Evolutionary conservation across 2,113 vertebrate species (phyloP), one percentile per base, ranked within the genome.

Genomic region (Prionailurus bengalensis): DNA sequence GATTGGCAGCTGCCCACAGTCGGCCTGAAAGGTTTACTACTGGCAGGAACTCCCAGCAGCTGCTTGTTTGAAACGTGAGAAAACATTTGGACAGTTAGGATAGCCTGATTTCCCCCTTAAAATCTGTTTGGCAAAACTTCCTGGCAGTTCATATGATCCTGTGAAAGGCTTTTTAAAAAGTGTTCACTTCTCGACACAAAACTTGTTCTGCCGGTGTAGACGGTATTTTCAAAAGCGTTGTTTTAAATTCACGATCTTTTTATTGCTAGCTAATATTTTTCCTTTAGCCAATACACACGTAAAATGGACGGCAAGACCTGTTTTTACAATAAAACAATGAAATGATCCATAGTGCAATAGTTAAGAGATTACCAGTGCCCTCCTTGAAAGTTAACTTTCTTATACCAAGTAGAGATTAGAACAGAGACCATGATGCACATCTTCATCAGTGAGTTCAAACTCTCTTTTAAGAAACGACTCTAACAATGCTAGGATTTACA

Each of bases 11-110:
- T 95, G 94, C 95, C 97, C 97, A 94, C 73, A 96, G 86, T 95
- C 95, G 94, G 97, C 84, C 97, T 97, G 81, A 96, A 97, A 98
- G 97, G 97, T 98, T 97, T 95, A 88, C 92, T 94, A 65, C 97
- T 98, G 98, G 94, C 97, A 98, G 70, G 92, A 93, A 95, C 89
- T 97, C 84, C 45, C 42, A 71, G 91, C 97, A 98, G 98, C 97
- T 98, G 97, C 97, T 96, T 94, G 81, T 87, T 93, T 90, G 97
- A 98, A 97, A 98, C 82, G 89, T 98, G 96, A 97, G 96, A 97
- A 98, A 98, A 98, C 97, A 98, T 97, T 97, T 98, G 97, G 97
- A 97, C 98, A 98, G 97, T 95, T 97, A 95, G 95, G 91, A 96
- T 94, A 95, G 97, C 96, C 97, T 85, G 79, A 97, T 94, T 94